Base-by-base conservation (phyloP, 1,140 invertebrate species). In the Bombus ignitus region DNA sequence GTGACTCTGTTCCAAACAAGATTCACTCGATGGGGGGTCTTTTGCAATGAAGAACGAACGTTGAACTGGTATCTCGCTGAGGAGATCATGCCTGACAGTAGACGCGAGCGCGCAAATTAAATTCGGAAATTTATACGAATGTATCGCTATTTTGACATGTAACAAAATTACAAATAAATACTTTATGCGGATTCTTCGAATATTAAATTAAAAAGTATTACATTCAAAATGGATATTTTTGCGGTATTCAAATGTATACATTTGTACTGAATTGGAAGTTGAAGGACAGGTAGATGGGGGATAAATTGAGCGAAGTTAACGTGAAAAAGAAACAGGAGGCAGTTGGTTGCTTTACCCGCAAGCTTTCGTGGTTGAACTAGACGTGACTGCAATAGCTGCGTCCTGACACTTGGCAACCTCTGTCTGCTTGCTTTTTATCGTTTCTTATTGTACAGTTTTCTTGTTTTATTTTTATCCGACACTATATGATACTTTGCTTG, bases 341-440 rank as follows among this genome's bases (percentile, higher is more conserved):
- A 85, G 84, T 89, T 85, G 82, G 82, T 80, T 85, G 81, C 39
- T 82, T 80, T 72, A 86, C 74, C 81, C 15, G 70, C 81, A 81
- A 85, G 76, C 68, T 70, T 71, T 87, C 89, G 85, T 76, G 74
- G 72, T 62, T 90, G 79, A 87, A 82, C 74, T 80, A 91, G 82
- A 92, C 92, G 90, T 93, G 92, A 92, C 92, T 92, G 89, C 89
- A 93, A 92, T 92, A 92, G 91, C 76, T 90, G 87, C 85, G 78
- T 89, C 74, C 73, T 62, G 83, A 75, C 72, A 86, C 72, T 65
- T 62, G 22, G 44, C 71, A 44, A 47, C 68, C n/a, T 72, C 65
- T 32, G 47, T 86, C 72, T 85, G 57, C 18, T 70, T 44, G 18
- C 10, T 28, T 39, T 37, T 70, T 78, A 18, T 75, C 71, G 18